Percentiles rank a stretch among this genome's conserved stretches.
phyloP scores from a whole-genome alignment of 2,888 invertebrate genomes.

The Lasioglossum zephyrum region DNA sequence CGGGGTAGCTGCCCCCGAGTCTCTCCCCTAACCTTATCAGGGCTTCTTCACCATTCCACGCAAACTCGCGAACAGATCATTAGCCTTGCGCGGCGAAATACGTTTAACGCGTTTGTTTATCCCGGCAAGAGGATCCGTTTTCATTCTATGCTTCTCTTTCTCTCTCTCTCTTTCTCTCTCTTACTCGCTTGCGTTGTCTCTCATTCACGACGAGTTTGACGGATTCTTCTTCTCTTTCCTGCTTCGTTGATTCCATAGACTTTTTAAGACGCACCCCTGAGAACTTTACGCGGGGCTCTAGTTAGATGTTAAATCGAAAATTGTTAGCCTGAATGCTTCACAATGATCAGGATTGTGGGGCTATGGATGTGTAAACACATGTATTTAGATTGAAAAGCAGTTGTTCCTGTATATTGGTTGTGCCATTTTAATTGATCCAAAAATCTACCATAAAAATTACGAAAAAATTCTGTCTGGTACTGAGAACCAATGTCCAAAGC shows the following conservation, averaged over 20 bases:
- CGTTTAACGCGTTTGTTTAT: slow-evolving; percentile 47
- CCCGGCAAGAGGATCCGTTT: background rate
- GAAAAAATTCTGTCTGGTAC: too few relatives aligned
- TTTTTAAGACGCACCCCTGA: background rate
- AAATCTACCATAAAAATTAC: background rate
- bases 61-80: slow-evolving; percentile 54
- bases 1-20: slow-evolving; percentile 3
- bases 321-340: background rate
- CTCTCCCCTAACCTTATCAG: background rate
- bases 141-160: background rate
- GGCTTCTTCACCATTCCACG: background rate
- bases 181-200: background rate
- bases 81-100: slow-evolving; percentile 42
- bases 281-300: background rate
- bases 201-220: background rate
- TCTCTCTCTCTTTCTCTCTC: too few relatives aligned
- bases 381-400: background rate
- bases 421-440: background rate
- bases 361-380: background rate
- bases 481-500: too few relatives aligned
- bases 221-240: background rate
- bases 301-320: background rate
- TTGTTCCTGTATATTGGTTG: background rate
- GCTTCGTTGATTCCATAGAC: background rate
- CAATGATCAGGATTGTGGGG: background rate